Percentiles rank a stretch among this genome's conserved stretches.
Evolutionary conservation across 2,888 invertebrate genomes (phyloP).

Genomic region (Kuschelorhynchus macadamiae): DNA sequence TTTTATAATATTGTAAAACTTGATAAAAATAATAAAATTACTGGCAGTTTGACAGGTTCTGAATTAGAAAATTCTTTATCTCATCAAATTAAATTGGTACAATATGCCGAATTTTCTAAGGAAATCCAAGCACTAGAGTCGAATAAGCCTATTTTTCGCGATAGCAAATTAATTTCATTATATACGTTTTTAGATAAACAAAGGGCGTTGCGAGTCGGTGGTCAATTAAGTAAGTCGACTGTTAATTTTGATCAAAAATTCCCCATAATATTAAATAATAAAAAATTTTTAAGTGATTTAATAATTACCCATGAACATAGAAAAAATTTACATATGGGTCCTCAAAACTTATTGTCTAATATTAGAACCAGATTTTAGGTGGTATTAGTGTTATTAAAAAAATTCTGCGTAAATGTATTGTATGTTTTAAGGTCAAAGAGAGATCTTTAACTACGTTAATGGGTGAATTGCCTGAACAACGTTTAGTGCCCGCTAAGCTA

Average conservation of each 20-base stretch:
- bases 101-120: slow-evolving; percentile 5
- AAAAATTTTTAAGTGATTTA: slow-evolving; percentile 1
- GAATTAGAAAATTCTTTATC: slow-evolving; percentile 14
- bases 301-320: background rate
- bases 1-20: slow-evolving; percentile 2
- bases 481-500: too few relatives aligned
- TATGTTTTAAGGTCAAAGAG: too few relatives aligned
- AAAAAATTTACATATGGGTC: background rate
- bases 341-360: background rate
- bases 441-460: too few relatives aligned
- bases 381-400: too few relatives aligned
- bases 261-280: background rate
- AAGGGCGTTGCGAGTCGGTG: slow-evolving; percentile 16
- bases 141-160: background rate
- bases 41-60: background rate
- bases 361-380: background rate
- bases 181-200: slow-evolving; percentile 27
- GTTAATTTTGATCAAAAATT: slow-evolving; percentile 8
- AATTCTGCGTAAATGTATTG: too few relatives aligned
- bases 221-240: background rate
- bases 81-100: slow-evolving; percentile 13
- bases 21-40: slow-evolving; percentile 1
- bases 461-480: too few relatives aligned
- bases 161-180: background rate
- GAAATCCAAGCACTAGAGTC: slow-evolving; percentile 10